Conservation (phyloP, 2,797 vertebrate genomes). For the Sebastiscus tertius region DNA sequence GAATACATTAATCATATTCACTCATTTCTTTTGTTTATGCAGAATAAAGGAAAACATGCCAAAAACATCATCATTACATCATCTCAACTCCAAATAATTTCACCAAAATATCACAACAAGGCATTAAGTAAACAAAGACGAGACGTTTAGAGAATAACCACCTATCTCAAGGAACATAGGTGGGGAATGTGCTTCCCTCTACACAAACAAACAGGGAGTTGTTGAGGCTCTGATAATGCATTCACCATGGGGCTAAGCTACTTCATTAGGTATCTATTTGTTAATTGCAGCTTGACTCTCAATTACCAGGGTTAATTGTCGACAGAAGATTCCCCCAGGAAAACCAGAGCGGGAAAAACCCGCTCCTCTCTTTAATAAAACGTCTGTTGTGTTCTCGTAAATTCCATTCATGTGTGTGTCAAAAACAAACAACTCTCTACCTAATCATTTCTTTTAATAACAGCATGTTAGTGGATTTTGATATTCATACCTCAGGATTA, state of each 20-base stretch:
- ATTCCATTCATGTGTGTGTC: slow-evolving; percentile 56
- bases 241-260: slow-evolving; percentile 72
- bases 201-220: slow-evolving; percentile 49
- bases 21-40: not conserved
- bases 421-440: slow-evolving; percentile 59
- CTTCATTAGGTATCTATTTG: slow-evolving; percentile 83
- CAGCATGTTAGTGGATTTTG: slow-evolving; percentile 59
- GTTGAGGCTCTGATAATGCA: slow-evolving; percentile 65
- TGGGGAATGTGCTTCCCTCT: slow-evolving; percentile 28
- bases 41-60: not conserved
- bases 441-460: slow-evolving; percentile 75
- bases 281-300: slow-evolving; percentile 85
- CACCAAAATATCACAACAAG: slow-evolving; percentile 18
- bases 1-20: not conserved
- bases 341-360: slow-evolving; percentile 45
- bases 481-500: slow-evolving; percentile 77
- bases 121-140: slow-evolving; percentile 17
- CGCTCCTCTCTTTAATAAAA: slow-evolving; percentile 57
- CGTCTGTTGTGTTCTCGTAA: slow-evolving; percentile 40
- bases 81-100: slow-evolving; percentile 43
- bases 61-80: not conserved
- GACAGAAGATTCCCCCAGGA: slow-evolving; percentile 75
- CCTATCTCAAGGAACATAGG: not conserved
- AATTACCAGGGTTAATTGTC: slow-evolving; percentile 86
- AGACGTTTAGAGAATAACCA: slow-evolving; percentile 18